These are phyloP conservation scores for Maniola hyperantus DNA, from an alignment of 2,888 invertebrate species.

Conservation along the genomic window DNA sequence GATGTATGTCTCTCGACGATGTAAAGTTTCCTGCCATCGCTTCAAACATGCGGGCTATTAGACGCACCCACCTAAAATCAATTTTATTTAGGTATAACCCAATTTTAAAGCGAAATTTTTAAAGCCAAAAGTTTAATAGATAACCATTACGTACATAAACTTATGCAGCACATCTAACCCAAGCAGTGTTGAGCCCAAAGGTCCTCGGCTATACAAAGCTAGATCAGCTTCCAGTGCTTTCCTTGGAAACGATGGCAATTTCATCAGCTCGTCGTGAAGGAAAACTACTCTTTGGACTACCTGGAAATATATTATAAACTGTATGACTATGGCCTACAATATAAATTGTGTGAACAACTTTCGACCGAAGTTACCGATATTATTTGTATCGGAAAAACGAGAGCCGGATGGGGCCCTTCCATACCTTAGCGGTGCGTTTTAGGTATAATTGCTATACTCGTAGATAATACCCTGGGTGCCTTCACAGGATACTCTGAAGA, in stretches of 20 bases:
- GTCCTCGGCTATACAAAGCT: slow-evolving; percentile 94
- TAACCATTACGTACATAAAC: slow-evolving; percentile 84
- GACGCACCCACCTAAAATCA: slow-evolving; percentile 90
- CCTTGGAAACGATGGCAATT: slow-evolving; percentile 98
- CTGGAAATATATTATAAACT: slow-evolving; percentile 61
- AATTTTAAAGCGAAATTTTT: not conserved
- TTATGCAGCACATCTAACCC: slow-evolving; percentile 98
- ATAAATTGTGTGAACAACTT: not conserved
- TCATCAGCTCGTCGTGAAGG: slow-evolving; percentile 99
- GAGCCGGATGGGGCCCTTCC: too few species aligned
- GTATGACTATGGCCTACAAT: not conserved
- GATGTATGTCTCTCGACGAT: slow-evolving; percentile 97
- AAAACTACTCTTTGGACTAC: slow-evolving; percentile 98
- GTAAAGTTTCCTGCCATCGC: slow-evolving; percentile 99
- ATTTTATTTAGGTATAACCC: not conserved
- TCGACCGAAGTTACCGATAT: not conserved
- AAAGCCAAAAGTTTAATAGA: not conserved
- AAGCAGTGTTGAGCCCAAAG: slow-evolving; percentile 93
- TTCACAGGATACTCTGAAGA: too few species aligned
- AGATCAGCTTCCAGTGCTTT: slow-evolving; percentile 99
- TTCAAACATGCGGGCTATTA: slow-evolving; percentile 98
- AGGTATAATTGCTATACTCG: too few species aligned
- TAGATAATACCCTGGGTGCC: too few species aligned
- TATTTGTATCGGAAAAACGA: too few species aligned
- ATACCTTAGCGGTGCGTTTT: too few species aligned